These are phyloP conservation scores for Cryptops parisi DNA, from an alignment of 2,888 invertebrate genomes.

Conservation along the genomic window DNA sequence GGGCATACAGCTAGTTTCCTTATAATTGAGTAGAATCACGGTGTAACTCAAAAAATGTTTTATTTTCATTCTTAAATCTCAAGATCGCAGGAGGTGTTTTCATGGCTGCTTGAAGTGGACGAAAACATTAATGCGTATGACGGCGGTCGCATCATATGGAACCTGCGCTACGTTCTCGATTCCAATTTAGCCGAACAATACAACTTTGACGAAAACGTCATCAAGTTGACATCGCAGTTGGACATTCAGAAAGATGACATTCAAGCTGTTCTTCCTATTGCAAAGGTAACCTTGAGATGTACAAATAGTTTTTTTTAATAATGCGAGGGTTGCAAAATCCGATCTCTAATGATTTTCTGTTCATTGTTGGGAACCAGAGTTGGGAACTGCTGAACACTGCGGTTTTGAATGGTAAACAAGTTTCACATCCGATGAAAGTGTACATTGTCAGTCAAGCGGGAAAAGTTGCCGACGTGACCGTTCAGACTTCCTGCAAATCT, in stretches of 20 bases:
- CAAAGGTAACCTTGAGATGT: too few relatives aligned
- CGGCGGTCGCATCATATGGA: slow-evolving; percentile 77
- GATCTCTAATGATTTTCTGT: slow-evolving; percentile 1
- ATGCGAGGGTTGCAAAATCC: slow-evolving; percentile 19
- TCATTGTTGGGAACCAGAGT: slow-evolving; percentile 43
- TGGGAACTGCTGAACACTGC: slow-evolving; percentile 94
- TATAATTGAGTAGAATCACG: too few relatives aligned
- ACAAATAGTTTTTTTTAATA: slow-evolving; percentile 1
- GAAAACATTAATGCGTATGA: slow-evolving; percentile 59
- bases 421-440: slow-evolving; percentile 88
- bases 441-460: slow-evolving; percentile 89
- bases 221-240: slow-evolving; percentile 63
- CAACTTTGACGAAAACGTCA: slow-evolving; percentile 30
- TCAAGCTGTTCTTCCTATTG: slow-evolving; percentile 82
- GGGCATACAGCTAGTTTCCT: too few relatives aligned
- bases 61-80: too few relatives aligned
- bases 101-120: slow-evolving; percentile 82
- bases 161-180: slow-evolving; percentile 48
- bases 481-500: slow-evolving; percentile 86
- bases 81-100: slow-evolving; percentile 63
- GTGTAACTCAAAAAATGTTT: too few relatives aligned
- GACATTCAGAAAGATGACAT: slow-evolving; percentile 89
- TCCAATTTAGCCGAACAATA: slow-evolving; percentile 18
- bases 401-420: slow-evolving; percentile 81
- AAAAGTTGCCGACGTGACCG: slow-evolving; percentile 84